phyloP scores from a whole-genome alignment of 2,888 invertebrate species.

The Lasioglossum malachurum region DNA sequence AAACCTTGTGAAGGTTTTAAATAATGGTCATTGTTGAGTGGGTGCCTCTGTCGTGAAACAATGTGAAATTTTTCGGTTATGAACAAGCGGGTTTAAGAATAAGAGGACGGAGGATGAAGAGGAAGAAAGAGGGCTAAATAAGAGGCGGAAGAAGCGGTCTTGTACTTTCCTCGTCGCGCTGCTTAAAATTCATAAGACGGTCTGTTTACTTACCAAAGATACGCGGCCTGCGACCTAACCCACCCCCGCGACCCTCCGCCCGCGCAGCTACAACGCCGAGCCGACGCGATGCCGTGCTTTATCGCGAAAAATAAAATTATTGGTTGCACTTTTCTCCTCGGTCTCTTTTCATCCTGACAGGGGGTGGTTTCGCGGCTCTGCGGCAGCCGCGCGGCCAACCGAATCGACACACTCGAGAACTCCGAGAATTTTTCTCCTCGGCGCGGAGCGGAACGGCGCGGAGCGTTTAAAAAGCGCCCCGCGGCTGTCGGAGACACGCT shows the following conservation, averaged over 20 bases:
- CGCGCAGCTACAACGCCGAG: constrained; percentile 40
- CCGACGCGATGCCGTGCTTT: constrained; percentile 76
- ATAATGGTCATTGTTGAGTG: not conserved
- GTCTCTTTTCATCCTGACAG: constrained; percentile 24
- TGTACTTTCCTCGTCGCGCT: constrained; percentile 76
- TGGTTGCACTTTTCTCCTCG: constrained; percentile 77
- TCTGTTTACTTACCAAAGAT: constrained; percentile 84
- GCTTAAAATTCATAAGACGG: constrained; percentile 84
- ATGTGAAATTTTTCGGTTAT: not conserved
- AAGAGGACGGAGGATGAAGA: constrained; percentile 14
- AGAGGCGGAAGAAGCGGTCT: constrained; percentile 52
- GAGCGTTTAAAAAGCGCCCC: constrained; percentile 62
- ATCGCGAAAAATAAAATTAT: constrained; percentile 83
- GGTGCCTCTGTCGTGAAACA: not conserved
- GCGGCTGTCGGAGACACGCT: constrained; percentile 61
- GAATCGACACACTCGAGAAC: constrained; percentile 56
- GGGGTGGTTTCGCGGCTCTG: not conserved
- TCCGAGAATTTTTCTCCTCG: constrained; percentile 36
- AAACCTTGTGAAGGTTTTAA: not conserved
- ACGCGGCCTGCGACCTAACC: constrained; percentile 65
- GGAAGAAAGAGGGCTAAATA: constrained; percentile 28
- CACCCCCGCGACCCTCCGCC: constrained; percentile 5
- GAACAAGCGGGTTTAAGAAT: not conserved
- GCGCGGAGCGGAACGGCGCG: constrained; percentile 16
- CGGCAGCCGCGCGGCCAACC: constrained; percentile 31